Conservation (phyloP, 2,888 invertebrate species). For the Limenitis camilla region DNA sequence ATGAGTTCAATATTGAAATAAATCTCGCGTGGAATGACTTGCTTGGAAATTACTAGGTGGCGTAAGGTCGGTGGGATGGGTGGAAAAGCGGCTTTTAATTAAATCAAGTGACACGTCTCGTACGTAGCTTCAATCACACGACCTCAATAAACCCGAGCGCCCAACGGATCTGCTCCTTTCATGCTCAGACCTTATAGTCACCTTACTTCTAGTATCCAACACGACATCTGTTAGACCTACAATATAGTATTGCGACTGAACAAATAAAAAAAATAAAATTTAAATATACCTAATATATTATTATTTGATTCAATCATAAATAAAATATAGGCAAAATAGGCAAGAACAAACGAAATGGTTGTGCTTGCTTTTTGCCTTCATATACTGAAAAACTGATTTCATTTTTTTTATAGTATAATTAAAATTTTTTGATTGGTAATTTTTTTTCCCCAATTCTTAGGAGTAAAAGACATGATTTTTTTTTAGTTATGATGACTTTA, state of each 20-base stretch:
- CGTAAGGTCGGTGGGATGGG: slow-evolving; percentile 61
- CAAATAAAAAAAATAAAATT: no score
- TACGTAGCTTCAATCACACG: slow-evolving; percentile 70
- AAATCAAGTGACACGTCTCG: slow-evolving; percentile 73
- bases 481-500: no score
- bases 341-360: no score
- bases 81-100: slow-evolving; percentile 73
- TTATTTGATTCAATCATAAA: no score
- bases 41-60: slow-evolving; percentile 65
- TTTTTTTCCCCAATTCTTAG: no score
- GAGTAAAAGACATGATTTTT: no score
- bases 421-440: no score
- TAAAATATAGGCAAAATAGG: no score
- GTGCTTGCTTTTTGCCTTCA: no score
- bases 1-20: slow-evolving; percentile 59
- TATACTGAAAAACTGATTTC: no score
- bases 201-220: slow-evolving; percentile 5
- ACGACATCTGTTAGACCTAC: slow-evolving; percentile 12
- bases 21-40: slow-evolving; percentile 61
- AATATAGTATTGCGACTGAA: not conserved
- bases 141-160: slow-evolving; percentile 66
- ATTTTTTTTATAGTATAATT: no score
- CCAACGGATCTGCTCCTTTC: slow-evolving; percentile 50
- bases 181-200: slow-evolving; percentile 1
- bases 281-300: no score